Base-by-base conservation (phyloP, 2,113 vertebrate genomes). In the Tetrao urogallus region DNA sequence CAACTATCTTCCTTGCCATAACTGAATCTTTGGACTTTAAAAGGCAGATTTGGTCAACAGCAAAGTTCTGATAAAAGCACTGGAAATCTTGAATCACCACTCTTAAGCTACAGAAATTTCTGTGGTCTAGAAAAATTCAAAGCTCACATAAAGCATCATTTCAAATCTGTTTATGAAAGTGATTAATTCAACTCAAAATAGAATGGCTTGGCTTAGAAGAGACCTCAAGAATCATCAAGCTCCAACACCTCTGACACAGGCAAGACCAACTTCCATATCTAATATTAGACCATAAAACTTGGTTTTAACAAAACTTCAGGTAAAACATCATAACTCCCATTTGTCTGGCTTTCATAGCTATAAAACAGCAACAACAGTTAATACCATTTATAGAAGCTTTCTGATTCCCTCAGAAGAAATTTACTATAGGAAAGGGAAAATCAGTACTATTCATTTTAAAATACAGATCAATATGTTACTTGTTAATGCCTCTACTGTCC, bases 401-500 rank as follows among this genome's bases (percentile, higher is more conserved):
- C 54, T 50, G 36, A 77, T 1, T 2, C 12, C 21, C 61, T 83
- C 65, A 72, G n/a, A 96, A 90, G 30, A 72, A 90, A 89, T 54
- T 58, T 77, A 77, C 3, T 32, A 15, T 36, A 78, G 82, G 82
- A 84, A 92, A 92, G 74, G 54, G 34, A 56, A 91, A 89, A 91
- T 94, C 27, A 90, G 36, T 52, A 54, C 73, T 81, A 86, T 91
- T 96, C 88, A 81, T 88, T 47, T 57, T 81, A 71, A 92, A 94
- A 90, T 69, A 86, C 61, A 86, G 91, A 92, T 88, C 82, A 34
- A 42, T 22, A 63, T 2, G 0, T 66, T 73, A 80, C 40, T 80
- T 86, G 50, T 65, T 17, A 8, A 71, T 72, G 57, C 52, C 17
- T 74, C 81, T 72, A 76, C 74, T 70, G 67, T 81, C 28, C 45